phyloP scores from a whole-genome alignment of 2,113 vertebrate species.

The Menura novaehollandiae region DNA sequence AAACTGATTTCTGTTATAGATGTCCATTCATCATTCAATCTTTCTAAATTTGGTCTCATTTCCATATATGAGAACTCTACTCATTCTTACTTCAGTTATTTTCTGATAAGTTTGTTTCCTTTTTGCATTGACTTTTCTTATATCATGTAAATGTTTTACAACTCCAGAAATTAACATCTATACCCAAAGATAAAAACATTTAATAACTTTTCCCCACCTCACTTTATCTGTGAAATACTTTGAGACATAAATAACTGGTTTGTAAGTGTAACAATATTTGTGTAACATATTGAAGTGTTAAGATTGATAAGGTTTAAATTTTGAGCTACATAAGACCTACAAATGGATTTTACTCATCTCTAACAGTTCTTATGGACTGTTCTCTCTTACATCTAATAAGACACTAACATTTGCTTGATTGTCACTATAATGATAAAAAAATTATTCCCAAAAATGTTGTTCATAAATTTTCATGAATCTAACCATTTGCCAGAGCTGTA shows the following conservation, averaged over 20 bases:
- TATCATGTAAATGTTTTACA: background rate
- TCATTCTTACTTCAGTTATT: background rate
- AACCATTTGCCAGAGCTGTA: background rate
- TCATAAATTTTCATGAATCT: background rate
- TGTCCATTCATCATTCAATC: background rate
- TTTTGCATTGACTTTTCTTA: background rate
- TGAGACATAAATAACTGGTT: background rate
- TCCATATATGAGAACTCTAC: background rate
- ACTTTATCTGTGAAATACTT: background rate
- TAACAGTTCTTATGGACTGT: background rate
- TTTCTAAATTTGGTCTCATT: background rate
- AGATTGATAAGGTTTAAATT: background rate
- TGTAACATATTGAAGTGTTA: background rate
- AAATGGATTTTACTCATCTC: background rate
- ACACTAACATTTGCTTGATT: background rate
- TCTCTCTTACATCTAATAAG: background rate
- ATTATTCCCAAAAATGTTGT: background rate
- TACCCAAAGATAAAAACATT: background rate
- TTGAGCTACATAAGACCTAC: background rate
- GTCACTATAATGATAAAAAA: background rate
- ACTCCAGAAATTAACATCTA: background rate
- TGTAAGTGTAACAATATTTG: background rate
- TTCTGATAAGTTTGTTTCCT: background rate
- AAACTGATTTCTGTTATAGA: background rate
- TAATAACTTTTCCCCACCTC: background rate